Evolutionary conservation across 2,113 vertebrate species (phyloP), one percentile per base, ranked within the genome.

Genomic region (Trinectes maculatus): DNA sequence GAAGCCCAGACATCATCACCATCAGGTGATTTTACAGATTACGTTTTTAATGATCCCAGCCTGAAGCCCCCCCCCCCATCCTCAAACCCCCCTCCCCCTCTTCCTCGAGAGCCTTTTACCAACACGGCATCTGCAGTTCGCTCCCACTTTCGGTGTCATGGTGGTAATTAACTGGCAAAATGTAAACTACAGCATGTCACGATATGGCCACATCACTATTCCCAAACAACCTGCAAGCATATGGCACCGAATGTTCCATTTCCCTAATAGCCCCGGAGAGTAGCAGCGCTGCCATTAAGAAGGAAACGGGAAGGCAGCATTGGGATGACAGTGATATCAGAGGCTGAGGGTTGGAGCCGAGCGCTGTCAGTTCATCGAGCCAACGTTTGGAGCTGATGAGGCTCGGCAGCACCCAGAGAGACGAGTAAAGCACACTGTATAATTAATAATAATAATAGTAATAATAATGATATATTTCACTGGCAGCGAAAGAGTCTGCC

Each of bases 101-200:
- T 53, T 62, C 73, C 69, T 77, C 67, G 39, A 46, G 69, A 83
- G 79, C 72, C 53, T 84, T 79, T 67, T 55, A 85, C 71, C 81
- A 42, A 47, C 64, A 10, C 78, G 33, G 80, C 87, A 84, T 80
- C 88, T 84, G 88, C 68, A 69, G 44, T 85, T 86, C 74, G 65
- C 69, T 82, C 83, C 87, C 78, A 81, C 82, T 85, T 90, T 87
- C 77, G 85, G 87, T 90, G 91, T 91, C 88, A 88, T 71, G 52
- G 42, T 82, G 87, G 87, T 91, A 92, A 93, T 93, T 92, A 93
- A 92, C 87, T 92, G 90, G 87, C 84, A 88, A 87, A 91, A 85
- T 75, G 79, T 87, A 86, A 81, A 82, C 85, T 86, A 85, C 89
- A 87, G 87, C 84, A 39, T 90, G 85, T 86, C 86, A 83, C 37